Base-by-base conservation (phyloP, 1,140 invertebrate genomes). In the Drosophila pseudoobscura region DNA sequence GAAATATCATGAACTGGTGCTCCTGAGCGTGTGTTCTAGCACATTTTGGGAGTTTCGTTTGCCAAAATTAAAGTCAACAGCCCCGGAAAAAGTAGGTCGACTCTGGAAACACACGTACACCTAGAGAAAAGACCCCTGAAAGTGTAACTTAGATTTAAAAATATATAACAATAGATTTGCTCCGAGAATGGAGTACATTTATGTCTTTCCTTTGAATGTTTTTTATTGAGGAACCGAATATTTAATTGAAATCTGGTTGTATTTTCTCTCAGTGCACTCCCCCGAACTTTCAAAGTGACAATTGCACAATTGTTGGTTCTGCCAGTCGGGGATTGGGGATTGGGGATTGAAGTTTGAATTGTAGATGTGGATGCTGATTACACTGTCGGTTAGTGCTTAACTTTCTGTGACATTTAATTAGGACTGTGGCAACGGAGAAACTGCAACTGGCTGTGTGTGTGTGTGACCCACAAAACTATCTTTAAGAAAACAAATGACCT, bases 341-440 rank as follows among this genome's bases (percentile, higher is more conserved):
- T 39, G 35, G 35, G 35, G 35, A 39, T 5, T 39, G 35, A 13
- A 39, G 44, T 24, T 6, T 11, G 39, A 20, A 22, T 22, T n/a
- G 41, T 62, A 53, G 29, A 20, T 20, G 31, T 17, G 13, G 7
- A 39, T 39, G 35, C 4, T 13, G 35, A 39, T 39, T 39, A 13
- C 13, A 13, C 35, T 39, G 3, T 11, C 3, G 13, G 31, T 29
- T 54, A 35, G 54, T 54, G 71, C 57, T 60, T 50, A 78, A 75
- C 49, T 61, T 35, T 50, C 68, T 78, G 63, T 71, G 65, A 79
- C 61, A 84, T 83, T 84, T 76, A 83, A 83, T 84, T 73, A 64
- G 54, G 58, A 22, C 29, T 31, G 47, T 43, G 22, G 26, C 35
- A 51, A 8, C 5, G 13, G 41, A 22, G 11, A 61, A 57, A 76